These are phyloP conservation scores for Saccopteryx bilineata DNA, from an alignment of 2,113 vertebrate species.

Conservation along the genomic window DNA sequence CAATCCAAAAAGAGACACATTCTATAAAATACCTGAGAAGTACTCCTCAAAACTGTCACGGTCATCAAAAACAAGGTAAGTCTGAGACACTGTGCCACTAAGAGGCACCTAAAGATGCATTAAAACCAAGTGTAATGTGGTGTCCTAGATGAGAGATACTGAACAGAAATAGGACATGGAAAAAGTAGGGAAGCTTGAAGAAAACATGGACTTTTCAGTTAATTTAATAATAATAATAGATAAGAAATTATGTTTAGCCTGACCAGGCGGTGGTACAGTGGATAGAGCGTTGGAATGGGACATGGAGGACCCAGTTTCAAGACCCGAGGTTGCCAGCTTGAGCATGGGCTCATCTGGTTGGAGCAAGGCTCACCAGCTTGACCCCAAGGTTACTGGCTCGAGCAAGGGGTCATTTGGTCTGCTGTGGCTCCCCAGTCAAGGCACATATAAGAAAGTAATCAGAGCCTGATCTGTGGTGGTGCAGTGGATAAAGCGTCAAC, in stretches of 20 bases:
- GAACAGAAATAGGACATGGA: not conserved
- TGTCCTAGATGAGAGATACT: not conserved
- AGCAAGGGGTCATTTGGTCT: no score
- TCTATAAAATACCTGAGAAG: not conserved
- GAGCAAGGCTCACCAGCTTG: no score
- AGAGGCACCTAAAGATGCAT: not conserved
- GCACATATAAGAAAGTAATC: no score
- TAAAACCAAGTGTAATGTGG: not conserved
- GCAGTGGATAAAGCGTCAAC: no score
- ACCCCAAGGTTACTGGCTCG: no score
- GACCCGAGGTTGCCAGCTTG: no score
- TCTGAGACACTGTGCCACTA: not conserved
- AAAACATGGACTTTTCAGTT: not conserved
- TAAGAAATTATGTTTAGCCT: not conserved
- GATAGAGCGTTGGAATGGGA: no score
- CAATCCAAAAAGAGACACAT: not conserved
- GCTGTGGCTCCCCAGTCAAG: no score
- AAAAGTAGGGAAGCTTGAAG: not conserved
- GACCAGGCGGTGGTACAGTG: no score
- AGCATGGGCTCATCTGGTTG: no score
- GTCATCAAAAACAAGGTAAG: slow-evolving; percentile 5
- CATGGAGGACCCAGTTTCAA: no score
- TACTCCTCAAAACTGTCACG: not conserved
- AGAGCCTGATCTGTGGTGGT: no score
- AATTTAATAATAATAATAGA: slow-evolving; percentile 4